These are phyloP conservation scores for Yponomeuta plumbellus DNA, from an alignment of 2,888 invertebrate species.

Conservation along the genomic window DNA sequence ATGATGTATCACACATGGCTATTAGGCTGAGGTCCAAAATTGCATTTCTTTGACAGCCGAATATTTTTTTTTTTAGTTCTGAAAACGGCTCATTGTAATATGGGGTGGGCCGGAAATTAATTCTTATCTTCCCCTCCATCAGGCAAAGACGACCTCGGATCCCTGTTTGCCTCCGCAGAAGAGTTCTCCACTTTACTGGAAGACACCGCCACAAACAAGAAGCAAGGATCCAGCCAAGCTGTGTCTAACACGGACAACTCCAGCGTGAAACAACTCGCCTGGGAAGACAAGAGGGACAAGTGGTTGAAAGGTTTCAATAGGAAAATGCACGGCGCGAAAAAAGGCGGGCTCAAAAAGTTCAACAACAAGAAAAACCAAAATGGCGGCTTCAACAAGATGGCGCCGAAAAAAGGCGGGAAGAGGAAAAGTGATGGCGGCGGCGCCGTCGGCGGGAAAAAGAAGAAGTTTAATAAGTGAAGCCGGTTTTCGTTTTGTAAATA, in stretches of 20 bases:
- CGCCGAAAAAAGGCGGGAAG: slow-evolving; percentile 44
- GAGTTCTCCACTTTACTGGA: slow-evolving; percentile 93
- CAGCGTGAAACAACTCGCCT: slow-evolving; percentile 85
- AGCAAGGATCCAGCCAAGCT: slow-evolving; percentile 79
- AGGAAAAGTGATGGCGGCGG: slow-evolving; percentile 37
- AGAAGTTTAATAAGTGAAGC: slow-evolving; percentile 26
- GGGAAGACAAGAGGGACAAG: slow-evolving; percentile 84
- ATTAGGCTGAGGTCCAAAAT: too few species aligned
- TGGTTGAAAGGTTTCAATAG: slow-evolving; percentile 78
- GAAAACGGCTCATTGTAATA: too few species aligned
- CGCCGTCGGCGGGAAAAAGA: slow-evolving; percentile 52
- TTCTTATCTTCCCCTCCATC: slow-evolving; percentile 18
- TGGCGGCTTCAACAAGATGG: slow-evolving; percentile 33
- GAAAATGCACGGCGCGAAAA: slow-evolving; percentile 55
- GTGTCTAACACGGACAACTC: slow-evolving; percentile 87
- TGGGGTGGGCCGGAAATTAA: not conserved
- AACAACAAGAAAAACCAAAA: slow-evolving; percentile 34
- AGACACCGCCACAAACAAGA: slow-evolving; percentile 83
- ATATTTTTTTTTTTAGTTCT: too few species aligned
- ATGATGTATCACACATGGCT: too few species aligned
- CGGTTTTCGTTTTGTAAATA: not conserved
- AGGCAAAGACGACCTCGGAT: slow-evolving; percentile 74
- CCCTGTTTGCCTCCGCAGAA: slow-evolving; percentile 89
- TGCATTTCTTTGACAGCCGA: too few species aligned
- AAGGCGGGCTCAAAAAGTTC: slow-evolving; percentile 29